Base-by-base conservation (phyloP, 2,888 invertebrate species). In the Ischnus inquisitorius region DNA sequence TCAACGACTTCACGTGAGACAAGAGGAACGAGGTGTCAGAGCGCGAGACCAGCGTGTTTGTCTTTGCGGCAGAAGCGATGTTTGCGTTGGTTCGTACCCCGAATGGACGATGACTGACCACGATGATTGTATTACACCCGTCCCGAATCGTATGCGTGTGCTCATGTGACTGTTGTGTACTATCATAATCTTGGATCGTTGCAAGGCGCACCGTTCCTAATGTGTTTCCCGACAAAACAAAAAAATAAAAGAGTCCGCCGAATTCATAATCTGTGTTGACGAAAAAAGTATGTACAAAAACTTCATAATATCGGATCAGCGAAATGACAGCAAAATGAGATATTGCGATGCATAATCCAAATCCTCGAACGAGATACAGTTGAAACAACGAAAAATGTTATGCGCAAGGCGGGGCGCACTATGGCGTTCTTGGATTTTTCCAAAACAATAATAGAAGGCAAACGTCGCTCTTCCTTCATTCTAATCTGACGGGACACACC, bases 21-120 rank as follows among this genome's bases (percentile, higher is more conserved):
- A 69, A 68, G 51, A 34, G 12, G 51, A 60, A 28, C 19, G 41
- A 28, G 43, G 39, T 25, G 62, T 14, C 5, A 54, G 68, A 62
- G 46, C 41, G 16, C 48, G 68, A 67, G 43, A 57, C 16, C 62
- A 19, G 48, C 68, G 51, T 80, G 83, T 83, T 83, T 83, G 80
- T 80, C 80, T 80, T 82, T 54, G 72, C 72, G 62, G 81, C 34
- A 79, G 57, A 16, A 82, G 34, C 65, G 62, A 68, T 82, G 64
- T 82, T 82, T 82, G 62, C 80, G 34, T 74, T 84, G 68, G 72
- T 74, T 74, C 62, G 22, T 75, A 46, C 81, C 72, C 62, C 62
- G 72, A 78, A 62, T 68, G 57, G 64, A 48, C 79, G 69, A 83
- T 83, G 83, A 83, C 83, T 83, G 72, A 80, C 77, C 77, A 62